Conservation (phyloP, 2,113 vertebrate genomes). For the Gasterosteus aculeatus region DNA sequence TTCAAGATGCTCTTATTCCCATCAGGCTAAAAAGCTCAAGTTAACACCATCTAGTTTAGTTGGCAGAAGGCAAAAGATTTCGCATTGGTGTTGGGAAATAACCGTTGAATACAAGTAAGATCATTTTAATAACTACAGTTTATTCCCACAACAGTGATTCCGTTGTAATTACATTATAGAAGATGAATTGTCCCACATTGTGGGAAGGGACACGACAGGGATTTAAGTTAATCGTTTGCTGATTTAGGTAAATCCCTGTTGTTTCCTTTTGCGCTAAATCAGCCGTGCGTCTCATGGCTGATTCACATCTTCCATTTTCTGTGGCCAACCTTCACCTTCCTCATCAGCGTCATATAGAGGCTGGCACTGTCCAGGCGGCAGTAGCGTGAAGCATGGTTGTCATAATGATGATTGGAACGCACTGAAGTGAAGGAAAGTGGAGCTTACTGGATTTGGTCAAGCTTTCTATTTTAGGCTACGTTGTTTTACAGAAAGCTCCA, state of each 20-base stretch:
- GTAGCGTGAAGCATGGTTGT: slow-evolving; percentile 1
- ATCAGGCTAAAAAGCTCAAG: background rate
- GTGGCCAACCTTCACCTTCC: slow-evolving; percentile 56
- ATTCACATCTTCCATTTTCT: slow-evolving; percentile 48
- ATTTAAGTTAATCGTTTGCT: slow-evolving; percentile 36
- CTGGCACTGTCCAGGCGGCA: slow-evolving; percentile 42
- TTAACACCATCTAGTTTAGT: background rate
- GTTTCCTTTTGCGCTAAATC: slow-evolving; percentile 44
- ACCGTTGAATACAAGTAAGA: background rate
- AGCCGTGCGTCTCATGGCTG: slow-evolving; percentile 55
- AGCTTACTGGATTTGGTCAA: background rate
- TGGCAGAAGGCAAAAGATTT: background rate
- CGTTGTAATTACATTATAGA: background rate
- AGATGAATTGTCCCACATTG: slow-evolving; percentile 16
- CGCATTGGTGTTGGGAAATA: background rate
- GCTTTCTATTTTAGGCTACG: background rate
- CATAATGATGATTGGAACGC: background rate
- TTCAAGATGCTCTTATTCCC: background rate
- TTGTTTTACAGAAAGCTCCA: background rate
- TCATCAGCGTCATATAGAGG: slow-evolving; percentile 19
- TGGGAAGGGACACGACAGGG: slow-evolving; percentile 9
- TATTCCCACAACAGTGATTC: background rate
- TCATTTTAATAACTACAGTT: background rate
- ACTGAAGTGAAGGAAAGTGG: background rate
- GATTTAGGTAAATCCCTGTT: slow-evolving; percentile 12